Percentiles rank a stretch among this genome's conserved stretches.
phyloP scores from a whole-genome alignment of 2,797 vertebrate species.

The Eulemur mongoz region DNA sequence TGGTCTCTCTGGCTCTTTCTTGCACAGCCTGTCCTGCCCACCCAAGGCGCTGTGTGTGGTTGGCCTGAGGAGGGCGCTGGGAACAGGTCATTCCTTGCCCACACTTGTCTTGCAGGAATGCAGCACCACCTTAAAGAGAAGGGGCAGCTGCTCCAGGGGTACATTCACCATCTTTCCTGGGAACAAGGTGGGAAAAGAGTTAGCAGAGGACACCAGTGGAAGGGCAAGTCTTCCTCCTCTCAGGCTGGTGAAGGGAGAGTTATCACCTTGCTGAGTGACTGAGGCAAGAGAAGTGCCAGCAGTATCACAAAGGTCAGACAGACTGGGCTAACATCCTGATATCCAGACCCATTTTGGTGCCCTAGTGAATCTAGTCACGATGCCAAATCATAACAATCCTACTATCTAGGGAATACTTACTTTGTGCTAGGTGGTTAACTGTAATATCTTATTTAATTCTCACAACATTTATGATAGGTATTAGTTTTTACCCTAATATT shows the following conservation, averaged over 20 bases:
- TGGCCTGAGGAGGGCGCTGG: background rate
- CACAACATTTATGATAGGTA: background rate
- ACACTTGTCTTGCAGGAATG: conserved; percentile 97
- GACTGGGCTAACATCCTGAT: background rate
- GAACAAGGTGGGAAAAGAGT: conserved; percentile 14
- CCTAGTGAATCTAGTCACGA: background rate
- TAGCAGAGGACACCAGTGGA: background rate
- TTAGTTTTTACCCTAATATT: conserved; percentile 2
- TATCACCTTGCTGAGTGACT: background rate
- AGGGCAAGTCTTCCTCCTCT: background rate
- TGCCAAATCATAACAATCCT: background rate
- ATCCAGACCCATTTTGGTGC: background rate
- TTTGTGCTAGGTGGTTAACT: background rate
- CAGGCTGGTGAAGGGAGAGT: background rate
- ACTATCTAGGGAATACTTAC: background rate
- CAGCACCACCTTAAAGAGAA: conserved; percentile 98
- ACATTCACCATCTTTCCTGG: conserved; percentile 98
- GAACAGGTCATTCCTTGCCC: conserved; percentile 88
- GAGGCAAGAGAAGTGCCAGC: background rate
- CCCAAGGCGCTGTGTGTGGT: background rate
- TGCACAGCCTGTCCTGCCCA: conserved; percentile 84
- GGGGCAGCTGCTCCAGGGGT: conserved; percentile 97
- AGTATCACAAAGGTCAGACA: background rate
- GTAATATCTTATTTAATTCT: background rate
- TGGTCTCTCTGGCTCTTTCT: conserved; percentile 59